phyloP scores from a whole-genome alignment of 2,113 vertebrate genomes.

The Morone chrysops region DNA sequence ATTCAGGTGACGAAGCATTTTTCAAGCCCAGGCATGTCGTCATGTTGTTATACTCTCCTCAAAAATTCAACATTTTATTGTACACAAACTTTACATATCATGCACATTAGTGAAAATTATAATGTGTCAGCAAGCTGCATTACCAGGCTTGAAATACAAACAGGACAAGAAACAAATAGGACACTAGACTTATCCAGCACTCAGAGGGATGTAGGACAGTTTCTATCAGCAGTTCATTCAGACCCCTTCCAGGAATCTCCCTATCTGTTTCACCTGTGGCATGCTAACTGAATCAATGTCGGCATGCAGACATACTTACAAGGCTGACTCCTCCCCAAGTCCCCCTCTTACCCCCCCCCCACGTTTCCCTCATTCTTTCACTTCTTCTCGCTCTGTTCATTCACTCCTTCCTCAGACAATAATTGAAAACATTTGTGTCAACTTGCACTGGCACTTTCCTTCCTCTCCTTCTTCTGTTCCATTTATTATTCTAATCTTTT shows the following conservation, averaged over 20 bases:
- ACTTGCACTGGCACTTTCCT: neutral
- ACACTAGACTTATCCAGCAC: neutral
- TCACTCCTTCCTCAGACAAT: neutral
- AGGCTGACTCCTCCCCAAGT: conserved; percentile 59
- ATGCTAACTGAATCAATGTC: conserved; percentile 87
- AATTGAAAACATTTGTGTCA: conserved; percentile 2
- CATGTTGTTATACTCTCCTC: neutral
- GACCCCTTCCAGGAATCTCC: conserved; percentile 87
- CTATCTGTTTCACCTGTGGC: conserved; percentile 85
- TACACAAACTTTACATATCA: neutral
- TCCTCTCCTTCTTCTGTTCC: neutral
- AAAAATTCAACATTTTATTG: neutral
- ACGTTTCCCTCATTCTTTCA: too few species aligned
- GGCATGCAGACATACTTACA: conserved; percentile 84
- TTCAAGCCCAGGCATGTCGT: neutral
- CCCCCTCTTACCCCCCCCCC: too few species aligned
- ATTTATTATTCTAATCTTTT: neutral
- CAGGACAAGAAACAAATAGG: neutral
- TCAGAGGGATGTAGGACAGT: conserved; percentile 34
- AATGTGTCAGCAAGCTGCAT: neutral
- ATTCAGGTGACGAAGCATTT: neutral
- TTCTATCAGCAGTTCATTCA: conserved; percentile 69
- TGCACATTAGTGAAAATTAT: neutral
- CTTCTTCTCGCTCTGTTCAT: neutral
- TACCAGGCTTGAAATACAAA: neutral